Evolutionary conservation across 2,113 vertebrate genomes (phyloP).

Genomic region (Oreotrochilus melanogaster): DNA sequence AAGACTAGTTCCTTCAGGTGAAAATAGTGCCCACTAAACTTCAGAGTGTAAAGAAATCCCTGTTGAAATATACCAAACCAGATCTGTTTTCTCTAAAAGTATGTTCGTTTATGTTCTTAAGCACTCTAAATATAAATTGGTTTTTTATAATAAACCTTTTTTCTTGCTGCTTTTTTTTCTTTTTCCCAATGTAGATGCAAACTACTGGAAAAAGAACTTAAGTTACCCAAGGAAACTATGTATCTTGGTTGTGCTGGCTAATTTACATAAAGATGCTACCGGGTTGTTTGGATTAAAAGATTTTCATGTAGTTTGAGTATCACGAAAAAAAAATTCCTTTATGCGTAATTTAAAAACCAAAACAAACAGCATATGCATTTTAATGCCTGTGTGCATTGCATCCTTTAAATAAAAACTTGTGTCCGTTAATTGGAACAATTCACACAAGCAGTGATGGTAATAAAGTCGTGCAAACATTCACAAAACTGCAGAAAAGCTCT

Average conservation of each 20-base stretch:
- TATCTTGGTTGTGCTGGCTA: neutral
- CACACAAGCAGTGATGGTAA: neutral
- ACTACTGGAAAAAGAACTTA: neutral
- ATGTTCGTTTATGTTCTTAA: neutral
- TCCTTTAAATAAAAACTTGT: neutral
- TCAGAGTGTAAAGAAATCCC: neutral
- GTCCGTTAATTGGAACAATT: neutral
- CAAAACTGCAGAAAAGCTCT: neutral
- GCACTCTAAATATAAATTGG: neutral
- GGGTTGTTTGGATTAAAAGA: neutral
- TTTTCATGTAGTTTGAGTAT: neutral
- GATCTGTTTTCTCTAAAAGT: neutral
- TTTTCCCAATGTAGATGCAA: neutral
- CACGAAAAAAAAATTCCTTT: neutral
- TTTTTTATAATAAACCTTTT: neutral
- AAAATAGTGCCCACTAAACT: neutral
- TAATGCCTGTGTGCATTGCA: neutral
- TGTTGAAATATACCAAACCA: neutral
- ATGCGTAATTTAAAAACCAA: neutral
- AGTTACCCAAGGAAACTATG: neutral
- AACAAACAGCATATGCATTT: fast-evolving
- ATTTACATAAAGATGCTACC: neutral
- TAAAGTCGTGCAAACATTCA: fast-evolving
- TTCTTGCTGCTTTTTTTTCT: neutral
- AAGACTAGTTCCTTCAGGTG: neutral